Percentiles rank a stretch among this genome's conserved stretches.
Evolutionary conservation across 2,888 invertebrate genomes (phyloP).

Genomic region (Hemaris fuciformis): DNA sequence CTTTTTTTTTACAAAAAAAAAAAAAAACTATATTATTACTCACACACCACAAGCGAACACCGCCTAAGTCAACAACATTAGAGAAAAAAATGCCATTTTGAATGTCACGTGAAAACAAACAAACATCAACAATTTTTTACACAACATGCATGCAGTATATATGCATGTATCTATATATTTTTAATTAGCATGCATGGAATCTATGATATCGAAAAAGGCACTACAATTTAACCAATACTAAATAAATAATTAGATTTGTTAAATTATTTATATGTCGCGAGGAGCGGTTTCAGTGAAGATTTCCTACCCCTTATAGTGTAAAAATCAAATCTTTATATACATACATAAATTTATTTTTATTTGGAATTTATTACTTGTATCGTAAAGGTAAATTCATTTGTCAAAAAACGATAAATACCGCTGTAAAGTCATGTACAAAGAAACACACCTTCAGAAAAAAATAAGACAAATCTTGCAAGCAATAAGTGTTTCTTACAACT

Average conservation of each 20-base stretch:
- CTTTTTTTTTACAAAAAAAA: neutral
- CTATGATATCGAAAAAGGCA: conserved; percentile 27
- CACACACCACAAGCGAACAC: neutral
- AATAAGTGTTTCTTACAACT: neutral
- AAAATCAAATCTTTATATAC: neutral
- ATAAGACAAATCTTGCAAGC: neutral
- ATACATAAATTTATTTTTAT: neutral
- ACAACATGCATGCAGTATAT: conserved; percentile 14
- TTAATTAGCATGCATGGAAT: conserved; percentile 20
- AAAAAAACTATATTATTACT: neutral
- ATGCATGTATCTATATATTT: too few relatives aligned
- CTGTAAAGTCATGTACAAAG: too few relatives aligned
- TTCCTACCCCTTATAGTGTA: neutral
- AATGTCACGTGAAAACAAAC: conserved; percentile 6
- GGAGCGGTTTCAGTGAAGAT: conserved; percentile 1
- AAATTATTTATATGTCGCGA: conserved; percentile 2
- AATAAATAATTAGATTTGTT: conserved; percentile 15
- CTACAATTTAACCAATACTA: conserved; percentile 24
- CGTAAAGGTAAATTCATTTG: too few relatives aligned
- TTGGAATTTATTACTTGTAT: neutral
- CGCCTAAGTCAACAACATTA: neutral
- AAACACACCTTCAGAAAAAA: neutral
- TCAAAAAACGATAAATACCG: too few relatives aligned
- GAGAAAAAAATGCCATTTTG: conserved; percentile 15
- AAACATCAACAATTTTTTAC: conserved; percentile 15